Evolutionary conservation across 2,888 invertebrate species (phyloP).

Genomic region (Leptinotarsa juncta): DNA sequence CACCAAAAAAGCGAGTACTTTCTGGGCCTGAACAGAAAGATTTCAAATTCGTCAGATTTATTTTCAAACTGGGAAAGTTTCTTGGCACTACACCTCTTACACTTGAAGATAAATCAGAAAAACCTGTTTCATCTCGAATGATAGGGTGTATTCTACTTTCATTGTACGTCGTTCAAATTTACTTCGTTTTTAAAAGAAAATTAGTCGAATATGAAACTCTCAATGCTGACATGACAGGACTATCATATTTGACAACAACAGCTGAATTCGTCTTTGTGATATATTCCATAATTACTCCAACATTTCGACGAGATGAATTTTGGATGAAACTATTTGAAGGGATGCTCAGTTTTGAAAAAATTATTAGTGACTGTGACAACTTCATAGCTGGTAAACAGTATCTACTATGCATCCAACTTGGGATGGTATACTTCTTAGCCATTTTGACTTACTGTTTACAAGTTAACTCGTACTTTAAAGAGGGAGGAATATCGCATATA

Average conservation of each 20-base stretch:
- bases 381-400: slow-evolving; percentile 5
- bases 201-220: neutral
- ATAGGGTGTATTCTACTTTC: neutral
- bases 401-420: neutral
- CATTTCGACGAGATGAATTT: neutral
- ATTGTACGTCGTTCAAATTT: neutral
- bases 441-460: neutral
- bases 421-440: slow-evolving; percentile 7
- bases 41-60: neutral
- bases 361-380: neutral
- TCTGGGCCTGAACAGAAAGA: neutral
- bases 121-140: neutral
- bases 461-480: neutral
- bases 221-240: neutral
- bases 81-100: slow-evolving; percentile 4
- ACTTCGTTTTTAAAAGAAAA: neutral
- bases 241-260: neutral
- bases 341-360: slow-evolving; percentile 2
- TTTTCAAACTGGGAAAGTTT: slow-evolving; percentile 8
- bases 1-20: neutral
- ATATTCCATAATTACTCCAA: neutral
- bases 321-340: slow-evolving; percentile 7
- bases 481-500: neutral
- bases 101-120: neutral
- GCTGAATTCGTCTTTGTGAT: slow-evolving; percentile 13